A percentile compares a stretch with the other conserved stretches of the same genome.
phyloP scores from a whole-genome alignment of 2,888 invertebrate genomes.

The Portevinia maculata region DNA sequence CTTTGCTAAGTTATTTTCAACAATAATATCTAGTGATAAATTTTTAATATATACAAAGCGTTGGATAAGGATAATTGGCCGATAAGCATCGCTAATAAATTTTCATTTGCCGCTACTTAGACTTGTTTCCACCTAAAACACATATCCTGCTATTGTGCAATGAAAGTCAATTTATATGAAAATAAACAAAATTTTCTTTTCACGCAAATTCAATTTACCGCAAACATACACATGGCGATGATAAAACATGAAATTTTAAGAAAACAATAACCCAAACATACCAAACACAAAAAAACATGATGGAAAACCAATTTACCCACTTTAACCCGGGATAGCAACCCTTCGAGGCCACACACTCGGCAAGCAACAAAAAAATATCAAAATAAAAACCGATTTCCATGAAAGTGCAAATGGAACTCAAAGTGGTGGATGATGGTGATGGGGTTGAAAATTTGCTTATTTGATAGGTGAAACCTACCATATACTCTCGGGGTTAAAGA shows the following conservation, averaged over 20 bases:
- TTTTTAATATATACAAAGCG: no score
- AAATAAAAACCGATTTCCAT: slow-evolving; percentile 70
- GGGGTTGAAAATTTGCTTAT: slow-evolving; percentile 71
- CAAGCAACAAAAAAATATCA: slow-evolving; percentile 28
- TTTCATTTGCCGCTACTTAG: slow-evolving; percentile 45
- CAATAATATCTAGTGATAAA: no score
- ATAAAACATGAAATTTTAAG: slow-evolving; percentile 49
- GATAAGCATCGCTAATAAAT: slow-evolving; percentile 58
- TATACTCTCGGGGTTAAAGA: slow-evolving; percentile 49
- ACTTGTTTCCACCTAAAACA: slow-evolving; percentile 5
- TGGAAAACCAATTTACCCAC: slow-evolving; percentile 70
- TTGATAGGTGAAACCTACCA: slow-evolving; percentile 49
- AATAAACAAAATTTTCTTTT: slow-evolving; percentile 67
- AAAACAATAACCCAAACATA: slow-evolving; percentile 50
- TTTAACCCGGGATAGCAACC: slow-evolving; percentile 59
- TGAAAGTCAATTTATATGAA: slow-evolving; percentile 71
- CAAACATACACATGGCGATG: slow-evolving; percentile 46
- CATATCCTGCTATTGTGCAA: slow-evolving; percentile 10
- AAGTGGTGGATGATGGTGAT: slow-evolving; percentile 49
- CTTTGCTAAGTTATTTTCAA: no score
- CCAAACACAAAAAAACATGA: slow-evolving; percentile 20
- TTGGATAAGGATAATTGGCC: slow-evolving; percentile 26
- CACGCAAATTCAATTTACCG: slow-evolving; percentile 67
- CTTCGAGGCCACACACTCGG: slow-evolving; percentile 9
- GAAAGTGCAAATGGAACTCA: slow-evolving; percentile 9